These are phyloP conservation scores for Neoscelio sp. DNA, from an alignment of 2,888 invertebrate genomes.

Conservation along the genomic window DNA sequence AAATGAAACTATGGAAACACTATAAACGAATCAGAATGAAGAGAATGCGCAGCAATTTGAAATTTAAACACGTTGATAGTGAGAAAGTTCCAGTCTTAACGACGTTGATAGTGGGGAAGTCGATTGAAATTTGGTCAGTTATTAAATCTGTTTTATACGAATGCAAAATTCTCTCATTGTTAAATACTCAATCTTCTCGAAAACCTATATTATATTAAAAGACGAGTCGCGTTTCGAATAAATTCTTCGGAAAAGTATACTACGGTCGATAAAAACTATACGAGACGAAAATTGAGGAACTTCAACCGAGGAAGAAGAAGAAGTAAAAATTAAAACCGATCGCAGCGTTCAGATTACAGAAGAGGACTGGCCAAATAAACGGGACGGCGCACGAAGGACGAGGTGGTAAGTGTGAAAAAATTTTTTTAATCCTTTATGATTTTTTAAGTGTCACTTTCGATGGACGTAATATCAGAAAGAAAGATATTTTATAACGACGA, in stretches of 20 bases:
- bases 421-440: constrained; percentile 30
- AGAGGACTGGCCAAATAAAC: constrained; percentile 54
- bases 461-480: constrained; percentile 10
- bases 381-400: constrained; percentile 29
- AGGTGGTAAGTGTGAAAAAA: constrained; percentile 65
- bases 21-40: too few species aligned
- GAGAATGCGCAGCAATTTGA: too few species aligned
- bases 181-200: too few species aligned
- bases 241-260: constrained; percentile 22
- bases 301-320: constrained; percentile 29
- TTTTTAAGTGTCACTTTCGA: constrained; percentile 40
- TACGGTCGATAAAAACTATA: not conserved
- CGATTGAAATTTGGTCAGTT: too few species aligned
- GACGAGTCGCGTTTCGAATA: constrained; percentile 17
- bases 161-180: too few species aligned
- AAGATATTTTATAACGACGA: not conserved
- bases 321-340: constrained; percentile 60
- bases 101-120: too few species aligned
- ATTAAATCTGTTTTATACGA: too few species aligned
- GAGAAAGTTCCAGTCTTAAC: too few species aligned
- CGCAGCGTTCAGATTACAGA: constrained; percentile 61
- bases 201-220: too few species aligned
- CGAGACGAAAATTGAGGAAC: constrained; percentile 50
- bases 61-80: too few species aligned
- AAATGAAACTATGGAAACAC: too few species aligned